phyloP scores from a whole-genome alignment of 2,888 invertebrate genomes.

The Gymnoscelis rufifasciata region DNA sequence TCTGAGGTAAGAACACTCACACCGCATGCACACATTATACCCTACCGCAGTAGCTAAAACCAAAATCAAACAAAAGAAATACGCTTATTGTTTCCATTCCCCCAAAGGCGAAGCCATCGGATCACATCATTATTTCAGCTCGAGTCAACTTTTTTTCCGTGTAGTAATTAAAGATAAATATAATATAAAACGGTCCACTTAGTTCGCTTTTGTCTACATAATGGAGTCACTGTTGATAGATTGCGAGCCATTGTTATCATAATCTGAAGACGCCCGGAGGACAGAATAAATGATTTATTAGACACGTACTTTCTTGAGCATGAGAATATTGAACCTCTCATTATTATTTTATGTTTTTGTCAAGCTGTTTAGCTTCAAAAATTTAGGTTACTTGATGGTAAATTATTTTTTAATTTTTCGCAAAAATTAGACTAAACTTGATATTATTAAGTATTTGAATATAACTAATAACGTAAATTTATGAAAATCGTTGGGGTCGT shows the following conservation, averaged over 20 bases:
- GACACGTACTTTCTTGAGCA: slow-evolving; percentile 29
- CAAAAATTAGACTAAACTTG: no score
- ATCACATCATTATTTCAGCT: slow-evolving; percentile 69
- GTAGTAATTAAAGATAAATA: slow-evolving; percentile 79
- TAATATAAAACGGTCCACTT: slow-evolving; percentile 74
- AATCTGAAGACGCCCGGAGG: slow-evolving; percentile 58
- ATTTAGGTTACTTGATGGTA: no score
- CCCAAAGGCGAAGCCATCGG: slow-evolving; percentile 43
- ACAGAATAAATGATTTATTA: slow-evolving; percentile 72
- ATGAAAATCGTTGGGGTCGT: no score
- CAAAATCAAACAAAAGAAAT: slow-evolving; percentile 78
- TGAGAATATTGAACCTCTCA: neutral
- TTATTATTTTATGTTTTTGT: no score
- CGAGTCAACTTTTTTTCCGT: slow-evolving; percentile 47
- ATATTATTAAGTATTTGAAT: no score
- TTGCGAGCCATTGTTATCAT: slow-evolving; percentile 73
- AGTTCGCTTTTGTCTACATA: slow-evolving; percentile 64
- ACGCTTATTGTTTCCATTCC: slow-evolving; percentile 72
- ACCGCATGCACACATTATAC: no score
- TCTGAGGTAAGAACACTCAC: no score
- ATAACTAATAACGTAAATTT: no score
- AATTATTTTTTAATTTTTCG: no score
- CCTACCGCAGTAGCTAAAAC: no score
- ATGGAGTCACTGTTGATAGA: slow-evolving; percentile 67
- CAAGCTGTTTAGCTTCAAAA: no score